Evolutionary conservation across 2,113 vertebrate genomes (phyloP).

Genomic region (Cynocephalus volans): DNA sequence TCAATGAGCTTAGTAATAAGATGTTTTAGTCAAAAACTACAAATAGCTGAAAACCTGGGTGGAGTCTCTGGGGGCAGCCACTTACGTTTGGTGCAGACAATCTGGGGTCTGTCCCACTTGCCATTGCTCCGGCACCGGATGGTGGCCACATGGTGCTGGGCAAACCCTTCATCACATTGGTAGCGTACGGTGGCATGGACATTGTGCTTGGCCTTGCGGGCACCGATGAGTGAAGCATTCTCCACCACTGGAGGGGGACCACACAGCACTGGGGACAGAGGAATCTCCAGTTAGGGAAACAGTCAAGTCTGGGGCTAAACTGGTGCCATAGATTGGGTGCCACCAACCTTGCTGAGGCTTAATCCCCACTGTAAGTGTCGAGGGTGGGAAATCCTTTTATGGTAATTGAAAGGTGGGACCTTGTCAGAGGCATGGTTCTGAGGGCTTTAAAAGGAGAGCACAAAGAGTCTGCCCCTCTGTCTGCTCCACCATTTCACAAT

Average conservation of each 20-base stretch:
- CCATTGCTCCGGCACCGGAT: constrained; percentile 95
- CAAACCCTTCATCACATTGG: constrained; percentile 95
- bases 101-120: constrained; percentile 96
- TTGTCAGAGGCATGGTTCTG: no score
- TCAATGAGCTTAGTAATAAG: neutral
- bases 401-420: no score
- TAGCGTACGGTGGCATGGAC: constrained; percentile 96
- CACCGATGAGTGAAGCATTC: constrained; percentile 93
- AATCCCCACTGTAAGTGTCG: no score
- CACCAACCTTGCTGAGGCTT: no score
- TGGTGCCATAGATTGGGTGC: neutral
- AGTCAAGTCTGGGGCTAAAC: neutral
- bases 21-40: neutral
- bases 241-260: constrained; percentile 94
- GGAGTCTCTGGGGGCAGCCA: neutral
- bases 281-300: neutral
- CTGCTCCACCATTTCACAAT: no score
- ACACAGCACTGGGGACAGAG: constrained; percentile 92
- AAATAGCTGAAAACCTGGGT: no score
- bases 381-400: no score
- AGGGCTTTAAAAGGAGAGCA: no score
- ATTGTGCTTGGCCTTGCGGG: constrained; percentile 94
- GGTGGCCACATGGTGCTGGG: constrained; percentile 94
- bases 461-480: no score
- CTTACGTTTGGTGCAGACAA: constrained; percentile 98